A percentile compares a stretch with the other conserved stretches of the same genome.
These are phyloP conservation scores for Sebastes diaconus DNA, from an alignment of 2,797 vertebrate species.

Conservation along the genomic window DNA sequence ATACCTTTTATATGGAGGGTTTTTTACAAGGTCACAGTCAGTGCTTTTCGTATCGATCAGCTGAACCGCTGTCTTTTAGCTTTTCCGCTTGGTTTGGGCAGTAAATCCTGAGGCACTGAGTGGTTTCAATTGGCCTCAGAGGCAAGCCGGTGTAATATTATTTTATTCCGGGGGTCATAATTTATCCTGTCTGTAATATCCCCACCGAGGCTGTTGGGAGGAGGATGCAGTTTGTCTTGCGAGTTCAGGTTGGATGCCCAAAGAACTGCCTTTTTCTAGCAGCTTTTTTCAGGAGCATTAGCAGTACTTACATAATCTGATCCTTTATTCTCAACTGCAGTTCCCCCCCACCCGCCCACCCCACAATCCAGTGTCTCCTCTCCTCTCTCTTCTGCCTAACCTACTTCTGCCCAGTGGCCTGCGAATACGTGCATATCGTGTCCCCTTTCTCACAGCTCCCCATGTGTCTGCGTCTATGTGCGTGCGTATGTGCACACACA, in stretches of 20 bases:
- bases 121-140: slow-evolving; percentile 54
- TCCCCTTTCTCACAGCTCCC: slow-evolving; percentile 37
- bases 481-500: background rate
- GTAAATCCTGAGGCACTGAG: slow-evolving; percentile 55
- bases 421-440: slow-evolving; percentile 34
- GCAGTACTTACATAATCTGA: slow-evolving; percentile 56
- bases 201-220: slow-evolving; percentile 39
- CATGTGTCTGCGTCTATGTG: background rate
- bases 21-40: slow-evolving; percentile 54
- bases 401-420: slow-evolving; percentile 50
- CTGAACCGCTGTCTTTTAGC: slow-evolving; percentile 28
- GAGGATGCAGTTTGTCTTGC: slow-evolving; percentile 47
- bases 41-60: slow-evolving; percentile 49
- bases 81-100: slow-evolving; percentile 32
- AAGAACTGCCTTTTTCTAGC: slow-evolving; percentile 12
- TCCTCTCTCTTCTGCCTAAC: slow-evolving; percentile 40
- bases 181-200: slow-evolving; percentile 64
- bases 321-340: slow-evolving; percentile 30
- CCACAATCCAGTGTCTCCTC: slow-evolving; percentile 16
- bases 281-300: slow-evolving; percentile 38
- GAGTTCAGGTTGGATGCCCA: slow-evolving; percentile 31
- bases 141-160: slow-evolving; percentile 54
- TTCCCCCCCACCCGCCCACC: background rate
- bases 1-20: background rate
- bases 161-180: slow-evolving; percentile 60